Base-by-base conservation (phyloP, 2,113 vertebrate genomes). In the Phylloscopus whistleri region DNA sequence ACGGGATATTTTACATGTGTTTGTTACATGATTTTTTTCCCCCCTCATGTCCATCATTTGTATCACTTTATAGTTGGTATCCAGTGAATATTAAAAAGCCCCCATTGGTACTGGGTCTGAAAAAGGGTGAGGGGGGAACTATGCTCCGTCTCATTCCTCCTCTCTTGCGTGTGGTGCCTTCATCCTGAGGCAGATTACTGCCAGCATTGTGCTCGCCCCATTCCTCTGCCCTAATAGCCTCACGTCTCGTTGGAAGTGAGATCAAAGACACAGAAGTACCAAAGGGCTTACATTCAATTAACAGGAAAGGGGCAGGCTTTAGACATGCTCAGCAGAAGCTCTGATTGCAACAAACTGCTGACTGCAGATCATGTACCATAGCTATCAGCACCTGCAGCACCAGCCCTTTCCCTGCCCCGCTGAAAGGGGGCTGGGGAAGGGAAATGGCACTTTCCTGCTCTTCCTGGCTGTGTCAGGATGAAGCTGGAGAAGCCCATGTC, bases 251-350 rank as follows among this genome's bases (percentile, higher is more conserved):
- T 92, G 84, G 5, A 62, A 84, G 91, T 1, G 86, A 97, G 96
- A 97, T 97, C 96, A 97, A 97, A 97, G 90, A 77, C 94, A 85
- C 84, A 75, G 53, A 28, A 81, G 74, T 88, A 94, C 87, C 95
- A 80, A 89, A 95, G 95, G 95, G 93, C 93, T 97, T 96, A 91
- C 89, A 94, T 96, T 97, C 97, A 97, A 97, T 97, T 97, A 97
- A 95, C 90, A 82, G 93, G 73, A 73, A 84, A 95, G 94, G 95
- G 96, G 87, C 63, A 89, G 93, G 70, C 90, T 93, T 88, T 67
- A 28, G 63, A 77, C 28, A 28, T 60, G 94, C 91, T 95, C 96
- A 91, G 88, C 91, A 95, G 78, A 87, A 96, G 87, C 93, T 97
- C 83, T 41, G 86, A 58, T 87, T 92, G 85, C 89, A 89, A 30